These are phyloP conservation scores for Megaceryle alcyon DNA, from an alignment of 2,797 vertebrate species.

Conservation along the genomic window DNA sequence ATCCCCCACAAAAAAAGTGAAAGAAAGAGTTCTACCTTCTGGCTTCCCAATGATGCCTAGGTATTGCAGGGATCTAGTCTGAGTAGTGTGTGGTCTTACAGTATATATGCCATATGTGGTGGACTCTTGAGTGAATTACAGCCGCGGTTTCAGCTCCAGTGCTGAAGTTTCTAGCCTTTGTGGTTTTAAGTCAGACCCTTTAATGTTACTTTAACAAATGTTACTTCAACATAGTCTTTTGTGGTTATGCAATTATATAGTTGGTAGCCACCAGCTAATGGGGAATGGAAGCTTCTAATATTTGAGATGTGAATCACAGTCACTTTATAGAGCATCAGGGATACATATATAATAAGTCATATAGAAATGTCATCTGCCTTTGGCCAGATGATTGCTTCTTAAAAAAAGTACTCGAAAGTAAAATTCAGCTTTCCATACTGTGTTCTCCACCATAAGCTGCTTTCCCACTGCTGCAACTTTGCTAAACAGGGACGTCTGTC, in stretches of 20 bases:
- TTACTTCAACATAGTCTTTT: conserved; percentile 80
- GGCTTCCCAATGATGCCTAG: conserved; percentile 46
- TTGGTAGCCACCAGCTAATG: conserved; percentile 77
- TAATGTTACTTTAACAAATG: conserved; percentile 81
- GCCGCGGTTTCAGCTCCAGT: conserved; percentile 57
- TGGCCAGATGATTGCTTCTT: conserved; percentile 55
- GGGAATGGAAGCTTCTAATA: conserved; percentile 82
- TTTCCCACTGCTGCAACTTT: neutral
- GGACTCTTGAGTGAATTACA: conserved; percentile 75
- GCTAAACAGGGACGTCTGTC: neutral
- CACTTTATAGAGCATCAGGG: conserved; percentile 73
- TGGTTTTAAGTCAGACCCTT: conserved; percentile 77
- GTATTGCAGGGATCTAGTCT: conserved; percentile 28
- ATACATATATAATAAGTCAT: conserved; percentile 63
- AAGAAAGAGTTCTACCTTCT: conserved; percentile 38
- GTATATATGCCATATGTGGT: conserved; percentile 65
- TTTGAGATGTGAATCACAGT: conserved; percentile 78
- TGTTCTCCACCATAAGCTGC: neutral
- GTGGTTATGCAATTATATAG: conserved; percentile 83
- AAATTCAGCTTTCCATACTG: conserved; percentile 38
- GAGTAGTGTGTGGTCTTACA: conserved; percentile 75
- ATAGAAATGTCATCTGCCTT: conserved; percentile 67
- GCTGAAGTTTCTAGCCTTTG: conserved; percentile 69
- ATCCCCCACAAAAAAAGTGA: neutral
- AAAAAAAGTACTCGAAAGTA: conserved; percentile 21